These are phyloP conservation scores for Holothuria glaberrima DNA, from an alignment of 35 echinoderm and acorn worm species.

Conservation along the genomic window DNA sequence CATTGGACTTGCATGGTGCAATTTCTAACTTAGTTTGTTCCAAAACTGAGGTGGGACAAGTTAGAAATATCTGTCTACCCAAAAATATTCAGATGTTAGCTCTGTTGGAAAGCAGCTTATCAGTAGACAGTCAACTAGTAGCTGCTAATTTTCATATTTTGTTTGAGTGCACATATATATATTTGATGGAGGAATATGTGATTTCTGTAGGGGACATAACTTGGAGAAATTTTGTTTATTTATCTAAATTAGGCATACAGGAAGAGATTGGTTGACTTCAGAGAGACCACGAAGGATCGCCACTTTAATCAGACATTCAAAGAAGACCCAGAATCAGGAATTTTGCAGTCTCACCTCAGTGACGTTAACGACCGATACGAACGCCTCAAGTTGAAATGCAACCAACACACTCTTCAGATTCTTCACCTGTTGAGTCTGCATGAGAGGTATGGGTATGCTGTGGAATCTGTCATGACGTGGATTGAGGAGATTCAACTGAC, in stretches of 20 bases:
- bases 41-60: no score
- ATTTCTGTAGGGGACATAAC: no score
- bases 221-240: neutral
- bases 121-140: no score
- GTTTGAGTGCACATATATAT: no score
- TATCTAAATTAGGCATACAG: constrained; percentile 62
- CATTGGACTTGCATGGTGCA: no score
- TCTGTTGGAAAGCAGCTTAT: no score
- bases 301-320: constrained; percentile 83
- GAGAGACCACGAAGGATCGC: constrained; percentile 69
- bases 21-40: no score
- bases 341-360: constrained; percentile 72
- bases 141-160: no score
- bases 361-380: constrained; percentile 93
- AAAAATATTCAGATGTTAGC: no score
- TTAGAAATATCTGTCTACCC: no score
- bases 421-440: constrained; percentile 78
- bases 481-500: constrained; percentile 77
- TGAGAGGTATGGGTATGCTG: constrained; percentile 77
- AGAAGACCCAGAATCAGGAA: constrained; percentile 71
- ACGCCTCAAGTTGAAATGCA: constrained; percentile 81
- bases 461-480: constrained; percentile 82
- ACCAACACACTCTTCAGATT: constrained; percentile 81
- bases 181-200: no score
- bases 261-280: constrained; percentile 69